A percentile compares a stretch with the other conserved stretches of the same genome.
These are phyloP conservation scores for Cantharis lateralis DNA, from an alignment of 2,888 invertebrate genomes.

Conservation along the genomic window DNA sequence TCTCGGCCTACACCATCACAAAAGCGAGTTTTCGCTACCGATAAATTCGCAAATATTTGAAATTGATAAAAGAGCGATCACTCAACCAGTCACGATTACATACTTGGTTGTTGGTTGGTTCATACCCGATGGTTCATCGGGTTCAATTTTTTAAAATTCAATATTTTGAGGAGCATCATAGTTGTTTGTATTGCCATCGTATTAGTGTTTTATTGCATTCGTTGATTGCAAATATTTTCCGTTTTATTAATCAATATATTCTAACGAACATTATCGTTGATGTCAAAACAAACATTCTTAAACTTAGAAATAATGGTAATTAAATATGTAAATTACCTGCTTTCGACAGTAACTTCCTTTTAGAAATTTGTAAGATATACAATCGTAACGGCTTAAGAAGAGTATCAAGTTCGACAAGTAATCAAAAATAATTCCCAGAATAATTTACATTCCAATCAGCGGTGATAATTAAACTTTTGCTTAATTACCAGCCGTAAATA, in stretches of 20 bases:
- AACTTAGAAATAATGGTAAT: neutral
- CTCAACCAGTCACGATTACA: neutral
- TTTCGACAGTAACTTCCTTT: neutral
- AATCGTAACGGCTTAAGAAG: neutral
- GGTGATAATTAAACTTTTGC: constrained; percentile 53
- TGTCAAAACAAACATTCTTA: neutral
- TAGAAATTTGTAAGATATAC: neutral
- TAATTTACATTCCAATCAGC: constrained; percentile 53
- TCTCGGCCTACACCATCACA: neutral
- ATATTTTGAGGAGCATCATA: too few relatives aligned
- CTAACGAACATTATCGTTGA: neutral
- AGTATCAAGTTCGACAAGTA: constrained; percentile 16
- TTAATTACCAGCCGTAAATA: constrained; percentile 58
- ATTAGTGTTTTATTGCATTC: neutral
- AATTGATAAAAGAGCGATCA: neutral
- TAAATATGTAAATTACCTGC: neutral
- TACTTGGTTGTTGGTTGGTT: neutral
- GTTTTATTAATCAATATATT: neutral
- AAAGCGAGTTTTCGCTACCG: neutral
- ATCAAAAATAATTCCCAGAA: constrained; percentile 50
- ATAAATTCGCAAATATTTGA: neutral
- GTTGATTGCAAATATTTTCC: neutral
- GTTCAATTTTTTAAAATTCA: neutral
- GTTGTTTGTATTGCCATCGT: too few relatives aligned
- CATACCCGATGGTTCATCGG: too few relatives aligned